A percentile compares a stretch with the other conserved stretches of the same genome.
Conservation (phyloP, 64 coral and sea anemone genomes). For the Trachythela sp. region DNA sequence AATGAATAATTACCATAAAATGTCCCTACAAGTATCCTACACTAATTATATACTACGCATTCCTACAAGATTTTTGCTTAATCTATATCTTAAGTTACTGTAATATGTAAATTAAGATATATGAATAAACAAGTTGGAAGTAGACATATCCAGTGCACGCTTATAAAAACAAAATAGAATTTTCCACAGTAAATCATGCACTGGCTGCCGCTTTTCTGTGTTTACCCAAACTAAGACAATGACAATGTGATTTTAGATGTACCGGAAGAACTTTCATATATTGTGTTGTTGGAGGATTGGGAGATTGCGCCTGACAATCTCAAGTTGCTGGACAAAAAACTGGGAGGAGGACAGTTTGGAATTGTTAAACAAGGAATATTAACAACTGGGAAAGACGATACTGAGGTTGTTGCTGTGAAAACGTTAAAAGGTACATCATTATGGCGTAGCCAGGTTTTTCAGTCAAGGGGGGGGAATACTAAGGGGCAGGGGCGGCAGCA, state of each 20-base stretch:
- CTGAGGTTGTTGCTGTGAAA: constrained; percentile 14
- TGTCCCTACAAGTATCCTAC: no score
- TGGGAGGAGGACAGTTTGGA: constrained; percentile 7
- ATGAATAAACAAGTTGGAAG: no score
- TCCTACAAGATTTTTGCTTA: no score
- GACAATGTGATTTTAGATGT: background rate
- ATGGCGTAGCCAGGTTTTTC: background rate
- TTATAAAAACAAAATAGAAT: no score
- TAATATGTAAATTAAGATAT: no score
- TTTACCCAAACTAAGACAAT: background rate
- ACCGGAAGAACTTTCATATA: background rate
- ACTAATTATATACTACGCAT: no score
- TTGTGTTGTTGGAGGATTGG: constrained; percentile 1
- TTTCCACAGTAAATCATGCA: no score
- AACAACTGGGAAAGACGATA: background rate
- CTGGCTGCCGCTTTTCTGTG: no score
- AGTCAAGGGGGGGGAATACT: no score
- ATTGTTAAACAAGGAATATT: background rate
- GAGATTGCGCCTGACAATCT: background rate
- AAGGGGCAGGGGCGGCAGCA: background rate
- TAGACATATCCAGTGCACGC: no score
- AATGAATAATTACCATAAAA: no score
- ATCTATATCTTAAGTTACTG: no score
- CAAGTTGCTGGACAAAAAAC: constrained; percentile 17
- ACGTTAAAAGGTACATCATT: background rate